Base-by-base conservation (phyloP, 2,888 invertebrate genomes). In the Trisateles emortualis region DNA sequence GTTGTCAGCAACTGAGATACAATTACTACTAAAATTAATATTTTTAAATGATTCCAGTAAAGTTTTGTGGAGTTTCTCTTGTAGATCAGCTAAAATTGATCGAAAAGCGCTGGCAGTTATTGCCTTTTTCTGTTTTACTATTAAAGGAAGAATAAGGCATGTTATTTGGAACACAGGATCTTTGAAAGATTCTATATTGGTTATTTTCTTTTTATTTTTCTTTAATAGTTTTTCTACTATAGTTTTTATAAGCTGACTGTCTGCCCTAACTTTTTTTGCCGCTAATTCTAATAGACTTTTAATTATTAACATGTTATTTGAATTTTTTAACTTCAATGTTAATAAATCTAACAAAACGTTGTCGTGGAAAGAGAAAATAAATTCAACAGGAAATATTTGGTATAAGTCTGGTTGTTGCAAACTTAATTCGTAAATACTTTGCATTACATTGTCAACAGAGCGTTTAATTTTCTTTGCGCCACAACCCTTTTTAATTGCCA, bases 151-250 rank as follows among this genome's bases (percentile, higher is more conserved):
- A 22, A 90, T 80, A 0, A 86, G 59, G 51, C 92, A 92, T 44
- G 75, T 90, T 0, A 90, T 86, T 84, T 92, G 91, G 52, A 92
- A 92, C 1, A 81, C 80, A 1, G 82, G 66, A n/a, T 90, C 83
- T 19, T 73, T 83, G 47, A 92, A 92, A 10, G 83, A 81, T 29
- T 86, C 85, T 10, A 88, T 82, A 43, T 68, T 80, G 0, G 74
- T 66, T 9, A 67, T 73, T 39, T 78, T 79, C 29, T 58, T 74
- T 47, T 74, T 76, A 49, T 82, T 83, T 52, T 82, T 82, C 4
- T 72, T 73, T 0, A 91, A 47, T 3, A 92, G 65, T 41, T 86
- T 74, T 26, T 88, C 81, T 0, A 92, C 90, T 1, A 90, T 80
- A 8, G 74, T 81, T 71, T 84, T 89, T 0, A 91, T 77, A n/a